Evolutionary conservation across 2,113 vertebrate species (phyloP), one percentile per base, ranked within the genome.

Genomic region (Ibidorhyncha struthersii): DNA sequence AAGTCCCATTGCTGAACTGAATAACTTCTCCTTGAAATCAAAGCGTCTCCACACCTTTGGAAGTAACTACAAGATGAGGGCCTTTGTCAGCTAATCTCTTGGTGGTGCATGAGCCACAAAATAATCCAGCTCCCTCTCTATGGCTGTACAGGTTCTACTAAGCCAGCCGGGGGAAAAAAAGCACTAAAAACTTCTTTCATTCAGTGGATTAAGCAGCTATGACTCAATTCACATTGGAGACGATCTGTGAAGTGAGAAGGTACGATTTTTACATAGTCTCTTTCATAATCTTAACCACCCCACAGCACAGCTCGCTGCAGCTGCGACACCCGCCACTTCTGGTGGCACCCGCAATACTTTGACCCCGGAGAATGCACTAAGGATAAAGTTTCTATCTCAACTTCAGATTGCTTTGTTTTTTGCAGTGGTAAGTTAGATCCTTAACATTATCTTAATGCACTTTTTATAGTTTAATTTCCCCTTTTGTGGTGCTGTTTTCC

Each of bases 391-490:
- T 95, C 94, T 67, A 71, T 86, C 96, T 96, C 92, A 94, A 92
- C 86, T 97, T 97, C 89, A 91, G 92, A 96, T 94, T 71, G 76
- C 93, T 96, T 95, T 95, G 67, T 23, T 96, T 97, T 95, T 96
- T 96, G 70, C 25, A 56, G 94, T 97, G 93, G 83, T 91, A 96
- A 97, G 89, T 97, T 97, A 97, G 96, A 96, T 97, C 95, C 82
- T 93, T 97, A 97, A 89, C 93, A 88, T 98, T 96, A 98, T 95
- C 95, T 96, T 98, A 98, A 98, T 98, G 97, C 87, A 98, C 92
- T 97, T 98, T 98, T 98, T 98, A 98, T 97, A 97, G 97, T 98
- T 98, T 98, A 98, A 98, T 98, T 98, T 98, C 98, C 98, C 98
- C 95, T 96, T 98, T 95, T 94, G 95, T 90, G 92, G 96, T 97